These are phyloP conservation scores for Jordanella pulchra DNA, from an alignment of 2,797 vertebrate genomes.

Conservation along the genomic window DNA sequence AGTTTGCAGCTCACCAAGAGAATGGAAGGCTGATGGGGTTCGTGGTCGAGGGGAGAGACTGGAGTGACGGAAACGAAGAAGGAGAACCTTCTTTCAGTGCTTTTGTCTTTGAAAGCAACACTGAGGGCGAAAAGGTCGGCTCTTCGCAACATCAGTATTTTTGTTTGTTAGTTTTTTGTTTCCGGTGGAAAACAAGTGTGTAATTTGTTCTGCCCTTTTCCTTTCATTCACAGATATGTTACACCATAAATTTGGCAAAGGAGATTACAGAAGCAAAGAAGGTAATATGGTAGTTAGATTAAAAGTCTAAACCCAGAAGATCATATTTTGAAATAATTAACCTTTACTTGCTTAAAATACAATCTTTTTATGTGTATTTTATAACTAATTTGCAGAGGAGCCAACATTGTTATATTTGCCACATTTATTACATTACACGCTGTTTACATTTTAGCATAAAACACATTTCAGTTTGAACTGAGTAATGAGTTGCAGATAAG, in stretches of 20 bases:
- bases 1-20: slow-evolving; percentile 94
- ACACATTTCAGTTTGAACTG: background rate
- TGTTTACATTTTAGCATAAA: background rate
- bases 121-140: slow-evolving; percentile 94
- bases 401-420: background rate
- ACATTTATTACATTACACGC: background rate
- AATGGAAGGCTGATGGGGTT: slow-evolving; percentile 94
- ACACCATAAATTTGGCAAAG: slow-evolving; percentile 93
- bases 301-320: background rate
- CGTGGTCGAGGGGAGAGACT: slow-evolving; percentile 84
- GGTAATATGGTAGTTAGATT: slow-evolving; percentile 76
- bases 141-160: background rate
- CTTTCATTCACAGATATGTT: slow-evolving; percentile 88
- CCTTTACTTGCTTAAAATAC: too few species aligned
- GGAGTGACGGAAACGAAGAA: slow-evolving; percentile 71
- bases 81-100: slow-evolving; percentile 86
- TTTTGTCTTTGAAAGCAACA: slow-evolving; percentile 97
- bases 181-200: background rate
- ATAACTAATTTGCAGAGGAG: background rate
- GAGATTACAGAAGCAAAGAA: slow-evolving; percentile 92
- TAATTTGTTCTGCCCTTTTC: background rate
- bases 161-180: rapidly evolving
- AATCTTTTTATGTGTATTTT: background rate
- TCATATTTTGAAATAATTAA: background rate
- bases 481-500: background rate